phyloP scores from a whole-genome alignment of 2,113 vertebrate genomes.

The Myrmecobius fasciatus region DNA sequence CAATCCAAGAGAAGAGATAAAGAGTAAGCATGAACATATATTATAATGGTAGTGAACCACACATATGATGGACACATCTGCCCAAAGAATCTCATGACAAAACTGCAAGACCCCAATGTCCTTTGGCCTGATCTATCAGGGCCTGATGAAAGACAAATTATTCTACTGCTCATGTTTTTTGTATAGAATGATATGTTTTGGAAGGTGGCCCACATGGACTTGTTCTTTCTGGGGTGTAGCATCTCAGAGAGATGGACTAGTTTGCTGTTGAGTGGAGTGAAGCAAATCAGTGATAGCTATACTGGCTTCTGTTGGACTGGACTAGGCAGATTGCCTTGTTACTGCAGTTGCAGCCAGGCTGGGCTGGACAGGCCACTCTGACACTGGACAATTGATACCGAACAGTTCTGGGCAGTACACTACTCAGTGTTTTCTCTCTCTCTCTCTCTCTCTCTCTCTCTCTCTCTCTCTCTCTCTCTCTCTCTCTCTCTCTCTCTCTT shows the following conservation, averaged over 20 bases:
- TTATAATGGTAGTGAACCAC: not conserved
- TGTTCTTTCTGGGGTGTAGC: not conserved
- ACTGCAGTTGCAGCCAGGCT: not conserved
- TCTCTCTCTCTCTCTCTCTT: not conserved
- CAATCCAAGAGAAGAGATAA: not conserved
- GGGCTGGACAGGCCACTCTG: not conserved
- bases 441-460: too few species aligned
- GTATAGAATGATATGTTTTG: not conserved
- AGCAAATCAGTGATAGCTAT: not conserved
- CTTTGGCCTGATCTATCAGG: not conserved
- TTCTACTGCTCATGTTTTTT: not conserved
- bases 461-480: too few species aligned
- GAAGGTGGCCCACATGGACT: not conserved
- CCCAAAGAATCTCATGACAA: not conserved
- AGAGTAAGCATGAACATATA: not conserved
- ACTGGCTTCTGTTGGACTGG: not conserved
- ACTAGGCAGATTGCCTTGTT: not conserved
- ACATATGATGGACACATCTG: not conserved
- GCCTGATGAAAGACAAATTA: not conserved
- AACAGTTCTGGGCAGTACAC: not conserved
- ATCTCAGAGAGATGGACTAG: not conserved
- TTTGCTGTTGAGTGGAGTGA: not conserved
- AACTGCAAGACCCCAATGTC: not conserved
- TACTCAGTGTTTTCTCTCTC: too few species aligned
- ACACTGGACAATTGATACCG: not conserved